Evolutionary conservation across 2,113 vertebrate genomes (phyloP).

Genomic region (Nothoprocta pentlandii): DNA sequence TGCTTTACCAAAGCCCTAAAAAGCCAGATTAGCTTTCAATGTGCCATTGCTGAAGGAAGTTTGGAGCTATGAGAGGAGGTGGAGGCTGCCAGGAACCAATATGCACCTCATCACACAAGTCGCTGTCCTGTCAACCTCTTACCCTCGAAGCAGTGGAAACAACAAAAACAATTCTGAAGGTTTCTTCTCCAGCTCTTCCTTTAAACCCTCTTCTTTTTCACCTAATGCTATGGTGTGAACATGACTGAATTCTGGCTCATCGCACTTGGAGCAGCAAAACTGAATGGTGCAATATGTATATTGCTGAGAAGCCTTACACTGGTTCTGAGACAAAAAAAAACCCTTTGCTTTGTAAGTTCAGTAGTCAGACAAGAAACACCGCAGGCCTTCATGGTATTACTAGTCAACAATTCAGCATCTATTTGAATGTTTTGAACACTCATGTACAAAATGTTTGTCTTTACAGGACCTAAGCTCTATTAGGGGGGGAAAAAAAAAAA

Average conservation of each 20-base stretch:
- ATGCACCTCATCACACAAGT: neutral
- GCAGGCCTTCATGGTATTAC: neutral
- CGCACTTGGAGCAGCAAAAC: neutral
- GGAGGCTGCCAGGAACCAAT: accelerated
- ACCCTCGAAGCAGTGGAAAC: neutral
- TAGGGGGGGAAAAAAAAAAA: neutral
- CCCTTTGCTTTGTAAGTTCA: neutral
- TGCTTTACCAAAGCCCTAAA: neutral
- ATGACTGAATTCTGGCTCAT: neutral
- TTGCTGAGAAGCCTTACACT: neutral
- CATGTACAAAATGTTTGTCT: neutral
- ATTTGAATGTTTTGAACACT: neutral
- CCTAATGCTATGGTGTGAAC: neutral
- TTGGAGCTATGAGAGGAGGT: neutral
- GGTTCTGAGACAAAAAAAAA: neutral
- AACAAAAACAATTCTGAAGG: neutral
- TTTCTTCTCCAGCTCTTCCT: neutral
- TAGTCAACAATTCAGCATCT: neutral
- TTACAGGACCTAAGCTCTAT: neutral
- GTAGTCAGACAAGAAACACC: neutral
- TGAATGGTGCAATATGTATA: neutral
- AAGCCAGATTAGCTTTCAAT: neutral
- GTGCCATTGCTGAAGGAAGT: neutral
- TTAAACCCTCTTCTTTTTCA: neutral
- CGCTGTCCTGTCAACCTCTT: neutral